Evolutionary conservation across 2,888 invertebrate species (phyloP).

Genomic region (Megastigmus dorsalis): DNA sequence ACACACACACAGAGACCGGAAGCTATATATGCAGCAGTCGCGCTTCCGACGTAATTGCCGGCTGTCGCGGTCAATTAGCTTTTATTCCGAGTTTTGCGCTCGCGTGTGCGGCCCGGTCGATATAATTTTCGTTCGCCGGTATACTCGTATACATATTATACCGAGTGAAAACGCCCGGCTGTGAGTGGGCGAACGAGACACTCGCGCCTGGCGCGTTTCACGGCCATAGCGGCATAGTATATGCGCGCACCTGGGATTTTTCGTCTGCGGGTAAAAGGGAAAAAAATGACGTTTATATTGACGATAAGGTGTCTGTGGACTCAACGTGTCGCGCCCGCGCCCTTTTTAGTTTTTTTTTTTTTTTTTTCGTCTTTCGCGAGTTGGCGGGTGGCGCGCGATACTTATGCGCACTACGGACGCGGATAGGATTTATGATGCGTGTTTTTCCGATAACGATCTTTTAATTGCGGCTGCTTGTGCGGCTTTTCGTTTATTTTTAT

Average conservation of each 20-base stretch:
- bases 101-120: neutral
- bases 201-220: constrained; percentile 34
- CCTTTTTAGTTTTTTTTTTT: neutral
- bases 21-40: constrained; percentile 31
- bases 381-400: neutral
- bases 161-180: neutral
- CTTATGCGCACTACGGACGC: too few species aligned
- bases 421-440: constrained; percentile 11
- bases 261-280: neutral
- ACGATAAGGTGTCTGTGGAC: constrained; percentile 40
- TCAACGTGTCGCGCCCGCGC: constrained; percentile 19
- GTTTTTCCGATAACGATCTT: constrained; percentile 34
- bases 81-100: constrained; percentile 23
- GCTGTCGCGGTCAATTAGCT: constrained; percentile 44
- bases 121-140: too few species aligned
- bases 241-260: constrained; percentile 16
- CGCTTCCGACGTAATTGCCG: constrained; percentile 43
- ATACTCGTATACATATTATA: too few species aligned
- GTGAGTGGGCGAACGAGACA: constrained; percentile 23
- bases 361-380: neutral
- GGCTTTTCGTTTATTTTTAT: neutral
- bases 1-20: too few species aligned
- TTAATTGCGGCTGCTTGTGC: neutral
- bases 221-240: constrained; percentile 34
- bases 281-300: neutral